Evolutionary conservation across 2,888 invertebrate genomes (phyloP).

Genomic region (Meandrusa payeni): DNA sequence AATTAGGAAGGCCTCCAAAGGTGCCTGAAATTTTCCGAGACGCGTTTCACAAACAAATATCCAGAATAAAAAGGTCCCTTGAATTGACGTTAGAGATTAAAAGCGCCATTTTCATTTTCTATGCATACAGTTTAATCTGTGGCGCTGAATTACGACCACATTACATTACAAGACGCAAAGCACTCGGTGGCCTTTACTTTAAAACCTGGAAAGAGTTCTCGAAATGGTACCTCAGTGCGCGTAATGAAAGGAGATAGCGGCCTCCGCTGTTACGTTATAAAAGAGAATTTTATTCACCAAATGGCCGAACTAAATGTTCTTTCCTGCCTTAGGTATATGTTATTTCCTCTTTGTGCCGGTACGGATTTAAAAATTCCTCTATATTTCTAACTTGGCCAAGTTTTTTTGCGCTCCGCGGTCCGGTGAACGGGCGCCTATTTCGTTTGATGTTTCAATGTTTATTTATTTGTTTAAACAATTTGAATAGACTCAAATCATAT

Average conservation of each 20-base stretch:
- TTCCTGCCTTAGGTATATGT: conserved; percentile 28
- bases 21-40: too few species aligned
- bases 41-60: neutral
- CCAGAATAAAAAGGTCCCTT: neutral
- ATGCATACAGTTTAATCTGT: conserved; percentile 19
- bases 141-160: conserved; percentile 7
- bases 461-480: conserved; percentile 11
- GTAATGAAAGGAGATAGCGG: conserved; percentile 30
- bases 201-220: conserved; percentile 19
- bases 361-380: conserved; percentile 31
- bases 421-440: conserved; percentile 17
- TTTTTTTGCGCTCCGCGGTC: conserved; percentile 20
- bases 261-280: conserved; percentile 29
- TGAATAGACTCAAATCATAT: too few species aligned
- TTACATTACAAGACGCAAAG: conserved; percentile 21
- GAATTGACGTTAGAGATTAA: conserved; percentile 16
- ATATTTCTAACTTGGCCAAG: conserved; percentile 33
- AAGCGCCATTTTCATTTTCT: conserved; percentile 15
- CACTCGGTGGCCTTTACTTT: conserved; percentile 15
- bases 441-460: conserved; percentile 19
- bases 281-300: conserved; percentile 36
- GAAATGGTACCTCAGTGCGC: conserved; percentile 13
- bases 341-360: conserved; percentile 31
- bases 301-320: conserved; percentile 34
- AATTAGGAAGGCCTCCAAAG: too few species aligned